Percentiles rank a stretch among this genome's conserved stretches.
phyloP scores from a whole-genome alignment of 1,140 invertebrate genomes.

The Drosophila malerkotliana region DNA sequence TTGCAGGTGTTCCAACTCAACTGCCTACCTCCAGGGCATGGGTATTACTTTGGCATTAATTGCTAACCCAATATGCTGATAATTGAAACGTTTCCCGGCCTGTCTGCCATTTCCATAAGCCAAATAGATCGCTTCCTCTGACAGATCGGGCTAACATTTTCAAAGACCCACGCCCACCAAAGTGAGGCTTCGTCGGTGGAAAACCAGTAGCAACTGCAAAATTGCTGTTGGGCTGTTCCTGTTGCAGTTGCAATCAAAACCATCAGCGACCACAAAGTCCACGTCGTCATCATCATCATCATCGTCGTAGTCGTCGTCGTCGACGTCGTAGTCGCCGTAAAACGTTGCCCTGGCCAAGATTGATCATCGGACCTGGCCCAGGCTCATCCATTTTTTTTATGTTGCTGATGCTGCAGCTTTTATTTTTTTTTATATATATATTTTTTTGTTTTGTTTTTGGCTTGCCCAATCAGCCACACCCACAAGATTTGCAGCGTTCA shows the following conservation, averaged over 20 bases:
- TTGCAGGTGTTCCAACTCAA: slow-evolving; percentile 41
- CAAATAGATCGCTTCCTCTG: slow-evolving; percentile 69
- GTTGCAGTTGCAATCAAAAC: slow-evolving; percentile 64
- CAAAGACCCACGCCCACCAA: slow-evolving; percentile 71
- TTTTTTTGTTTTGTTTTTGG: slow-evolving; percentile 21
- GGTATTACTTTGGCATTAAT: slow-evolving; percentile 42
- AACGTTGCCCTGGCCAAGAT: slow-evolving; percentile 68
- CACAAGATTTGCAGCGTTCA: slow-evolving; percentile 61
- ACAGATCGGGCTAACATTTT: slow-evolving; percentile 60
- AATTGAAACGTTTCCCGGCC: slow-evolving; percentile 68
- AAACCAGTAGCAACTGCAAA: slow-evolving; percentile 68
- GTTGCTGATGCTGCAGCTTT: background rate
- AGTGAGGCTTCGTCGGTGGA: slow-evolving; percentile 44
- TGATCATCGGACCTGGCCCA: slow-evolving; percentile 62
- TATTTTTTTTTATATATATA: background rate
- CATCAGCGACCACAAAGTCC: slow-evolving; percentile 51
- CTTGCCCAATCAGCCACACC: slow-evolving; percentile 74
- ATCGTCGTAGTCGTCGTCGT: slow-evolving; percentile 25
- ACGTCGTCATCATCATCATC: slow-evolving; percentile 51
- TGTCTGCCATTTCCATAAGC: slow-evolving; percentile 63
- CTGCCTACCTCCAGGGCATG: slow-evolving; percentile 1
- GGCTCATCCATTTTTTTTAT: slow-evolving; percentile 66
- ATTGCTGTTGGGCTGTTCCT: slow-evolving; percentile 45
- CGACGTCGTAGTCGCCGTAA: slow-evolving; percentile 39
- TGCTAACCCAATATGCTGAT: slow-evolving; percentile 24